phyloP scores from a whole-genome alignment of 2,888 invertebrate genomes.

The Halocaridina rubra region DNA sequence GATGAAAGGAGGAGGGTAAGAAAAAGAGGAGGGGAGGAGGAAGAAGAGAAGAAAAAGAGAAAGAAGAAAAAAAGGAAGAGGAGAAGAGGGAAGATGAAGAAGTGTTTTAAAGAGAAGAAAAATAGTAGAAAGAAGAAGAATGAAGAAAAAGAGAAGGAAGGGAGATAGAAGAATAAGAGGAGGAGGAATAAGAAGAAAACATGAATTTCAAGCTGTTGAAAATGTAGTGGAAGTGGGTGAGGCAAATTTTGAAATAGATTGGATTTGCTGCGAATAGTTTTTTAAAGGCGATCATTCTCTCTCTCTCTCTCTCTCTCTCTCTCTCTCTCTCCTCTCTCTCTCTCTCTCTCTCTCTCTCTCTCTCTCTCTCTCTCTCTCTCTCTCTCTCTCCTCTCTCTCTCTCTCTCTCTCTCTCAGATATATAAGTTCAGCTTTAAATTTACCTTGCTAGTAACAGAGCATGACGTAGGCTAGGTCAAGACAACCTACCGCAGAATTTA shows the following conservation, averaged over 20 bases:
- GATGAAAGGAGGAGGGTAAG: background rate
- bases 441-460: no score
- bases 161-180: background rate
- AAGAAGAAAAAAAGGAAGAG: background rate
- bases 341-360: background rate
- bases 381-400: background rate
- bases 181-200: background rate
- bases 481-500: no score
- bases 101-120: background rate
- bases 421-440: no score
- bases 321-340: background rate
- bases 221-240: background rate
- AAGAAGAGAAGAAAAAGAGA: background rate
- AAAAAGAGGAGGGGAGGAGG: background rate
- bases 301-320: background rate
- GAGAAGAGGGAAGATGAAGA: background rate
- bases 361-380: background rate
- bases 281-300: background rate
- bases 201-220: background rate
- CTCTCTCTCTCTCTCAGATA: background rate
- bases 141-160: background rate
- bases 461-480: no score
- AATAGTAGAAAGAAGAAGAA: background rate
- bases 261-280: no score
- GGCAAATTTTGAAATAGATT: background rate